Evolutionary conservation across 2,888 invertebrate genomes (phyloP).

Genomic region (Euplagia quadripunctaria): DNA sequence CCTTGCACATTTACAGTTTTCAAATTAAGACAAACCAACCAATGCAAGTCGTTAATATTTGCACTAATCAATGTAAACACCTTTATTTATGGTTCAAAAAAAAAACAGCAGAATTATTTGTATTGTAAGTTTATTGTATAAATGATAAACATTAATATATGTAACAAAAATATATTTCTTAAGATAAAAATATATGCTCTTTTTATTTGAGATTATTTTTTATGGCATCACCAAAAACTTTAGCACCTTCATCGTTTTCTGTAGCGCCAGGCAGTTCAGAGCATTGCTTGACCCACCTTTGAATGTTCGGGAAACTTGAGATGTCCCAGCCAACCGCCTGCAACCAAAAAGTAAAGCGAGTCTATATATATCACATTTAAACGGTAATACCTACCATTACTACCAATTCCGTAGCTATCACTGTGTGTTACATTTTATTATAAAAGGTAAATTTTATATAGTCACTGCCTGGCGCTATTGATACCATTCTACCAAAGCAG

Average conservation of each 20-base stretch:
- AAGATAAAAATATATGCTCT: not conserved
- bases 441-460: no score
- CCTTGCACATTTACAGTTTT: no score
- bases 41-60: no score
- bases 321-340: slow-evolving; percentile 89
- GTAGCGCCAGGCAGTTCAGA: slow-evolving; percentile 85
- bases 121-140: slow-evolving; percentile 33
- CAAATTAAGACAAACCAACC: no score
- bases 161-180: slow-evolving; percentile 18
- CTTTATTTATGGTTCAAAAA: not conserved
- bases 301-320: slow-evolving; percentile 85
- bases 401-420: no score
- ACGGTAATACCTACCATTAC: no score
- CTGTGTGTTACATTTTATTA: no score
- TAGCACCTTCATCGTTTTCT: slow-evolving; percentile 88
- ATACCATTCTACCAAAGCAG: no score
- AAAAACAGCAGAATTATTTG: slow-evolving; percentile 22
- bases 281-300: slow-evolving; percentile 88
- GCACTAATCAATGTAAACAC: not conserved
- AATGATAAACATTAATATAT: slow-evolving; percentile 34
- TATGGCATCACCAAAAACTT: slow-evolving; percentile 86
- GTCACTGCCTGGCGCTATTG: no score
- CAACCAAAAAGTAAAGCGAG: slow-evolving; percentile 42
- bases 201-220: slow-evolving; percentile 79
- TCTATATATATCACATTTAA: no score